Evolutionary conservation across 2,888 invertebrate genomes (phyloP), one percentile per base, ranked within the genome.

Genomic region (Amphiduros pacificus): DNA sequence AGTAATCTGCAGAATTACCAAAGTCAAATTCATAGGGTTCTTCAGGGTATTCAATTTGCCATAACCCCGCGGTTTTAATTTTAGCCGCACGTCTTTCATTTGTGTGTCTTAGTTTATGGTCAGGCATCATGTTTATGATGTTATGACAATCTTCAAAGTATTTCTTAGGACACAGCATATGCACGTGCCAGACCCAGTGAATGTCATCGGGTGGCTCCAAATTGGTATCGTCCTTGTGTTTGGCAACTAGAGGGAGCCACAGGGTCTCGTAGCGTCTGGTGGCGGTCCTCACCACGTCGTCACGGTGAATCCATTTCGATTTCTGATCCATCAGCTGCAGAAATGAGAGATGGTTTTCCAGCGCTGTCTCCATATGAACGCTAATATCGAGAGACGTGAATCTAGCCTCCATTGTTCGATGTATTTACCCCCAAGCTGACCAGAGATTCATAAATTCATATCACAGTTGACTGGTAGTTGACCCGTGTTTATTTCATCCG

Each of bases 121-220:
- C 81, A 24, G 83, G 70, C 3, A 83, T 72, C 51, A 66, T 71
- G 2, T 76, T 75, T 14, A 74, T 71, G 20, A 77, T 28, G 5
- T 64, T 61, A 48, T 69, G 70, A 60, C 77, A 75, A 62, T 79
- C 81, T 27, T 72, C 65, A 49, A 63, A 69, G 67, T 82, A 81
- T 6, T 66, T 61, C 9, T 63, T 57, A 1, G 81, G 80, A 1
- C 75, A 72, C 56, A 81, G 65, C 72, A 80, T 71, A 63, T 81
- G 81, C 44, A 80, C 80, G 66, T 84, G 84, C 84, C 84, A 84
- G 2, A 84, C 73, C 84, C 84, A 84, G 60, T 84, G 82, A 11
- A 84, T 81, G 67, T 84, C 84, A 64, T 84, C 71, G n/a, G 84
- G 84, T 36, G 85, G 73, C 84, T 84, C 84, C 55, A 75, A 65